Evolutionary conservation across 2,113 vertebrate genomes (phyloP).

Genomic region (Rhea americana): DNA sequence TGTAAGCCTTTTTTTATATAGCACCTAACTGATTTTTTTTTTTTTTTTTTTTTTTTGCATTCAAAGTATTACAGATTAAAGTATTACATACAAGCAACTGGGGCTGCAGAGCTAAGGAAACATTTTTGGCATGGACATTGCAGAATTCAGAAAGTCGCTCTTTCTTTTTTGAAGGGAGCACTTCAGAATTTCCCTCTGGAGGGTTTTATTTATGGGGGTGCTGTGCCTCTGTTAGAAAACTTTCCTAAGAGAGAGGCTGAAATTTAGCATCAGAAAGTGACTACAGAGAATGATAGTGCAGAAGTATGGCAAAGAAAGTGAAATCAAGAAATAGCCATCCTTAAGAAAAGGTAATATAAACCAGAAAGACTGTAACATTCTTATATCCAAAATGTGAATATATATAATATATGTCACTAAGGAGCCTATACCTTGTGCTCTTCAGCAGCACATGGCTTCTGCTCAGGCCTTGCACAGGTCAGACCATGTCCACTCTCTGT

Average conservation of each 20-base stretch:
- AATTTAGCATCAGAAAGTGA: background rate
- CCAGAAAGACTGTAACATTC: background rate
- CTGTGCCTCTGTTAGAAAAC: background rate
- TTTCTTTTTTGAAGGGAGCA: too few species aligned
- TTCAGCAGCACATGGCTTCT: background rate
- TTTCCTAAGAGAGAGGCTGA: background rate
- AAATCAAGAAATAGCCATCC: background rate
- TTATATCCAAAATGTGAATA: background rate
- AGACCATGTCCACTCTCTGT: accelerated
- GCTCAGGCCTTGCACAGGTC: background rate
- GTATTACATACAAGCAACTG: background rate
- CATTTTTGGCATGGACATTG: background rate
- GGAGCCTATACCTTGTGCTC: background rate
- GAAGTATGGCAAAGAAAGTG: background rate
- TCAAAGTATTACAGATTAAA: background rate
- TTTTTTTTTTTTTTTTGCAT: background rate
- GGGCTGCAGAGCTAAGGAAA: background rate
- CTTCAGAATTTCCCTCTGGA: background rate
- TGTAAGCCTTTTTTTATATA: background rate
- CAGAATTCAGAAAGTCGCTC: background rate
- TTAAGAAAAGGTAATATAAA: background rate
- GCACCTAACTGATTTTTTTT: background rate
- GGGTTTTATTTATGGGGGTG: too few species aligned
- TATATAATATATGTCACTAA: background rate
- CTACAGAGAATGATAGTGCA: background rate